phyloP scores from a whole-genome alignment of 2,888 invertebrate genomes.

The Chaetogeoica ovagalla region DNA sequence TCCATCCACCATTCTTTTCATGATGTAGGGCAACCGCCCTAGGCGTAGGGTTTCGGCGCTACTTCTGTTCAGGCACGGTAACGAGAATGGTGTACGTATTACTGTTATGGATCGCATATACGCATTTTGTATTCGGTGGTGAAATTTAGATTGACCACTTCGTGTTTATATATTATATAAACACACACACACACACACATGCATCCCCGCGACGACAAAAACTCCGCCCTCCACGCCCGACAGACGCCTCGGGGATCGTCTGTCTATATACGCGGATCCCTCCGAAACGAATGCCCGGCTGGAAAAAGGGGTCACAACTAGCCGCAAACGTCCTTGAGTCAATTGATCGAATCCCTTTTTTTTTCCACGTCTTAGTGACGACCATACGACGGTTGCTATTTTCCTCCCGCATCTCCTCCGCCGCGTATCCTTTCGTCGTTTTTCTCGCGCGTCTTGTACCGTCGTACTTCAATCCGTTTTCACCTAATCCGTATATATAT shows the following conservation, averaged over 20 bases:
- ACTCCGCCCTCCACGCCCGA: conserved; percentile 47
- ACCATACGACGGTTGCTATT: too few species aligned
- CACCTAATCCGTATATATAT: too few species aligned
- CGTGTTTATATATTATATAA: conserved; percentile 29
- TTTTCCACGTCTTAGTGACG: conserved; percentile 44
- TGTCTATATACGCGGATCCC: not conserved
- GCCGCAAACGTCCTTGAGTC: conserved; percentile 52
- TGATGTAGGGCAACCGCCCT: too few species aligned
- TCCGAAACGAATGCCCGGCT: conserved; percentile 42
- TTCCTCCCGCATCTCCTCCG: too few species aligned
- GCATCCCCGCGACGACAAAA: conserved; percentile 32
- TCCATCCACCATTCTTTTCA: too few species aligned
- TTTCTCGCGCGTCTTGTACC: too few species aligned
- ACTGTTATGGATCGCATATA: not conserved
- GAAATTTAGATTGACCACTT: conserved; percentile 50
- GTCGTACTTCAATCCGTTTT: too few species aligned
- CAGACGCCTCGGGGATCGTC: conserved; percentile 52
- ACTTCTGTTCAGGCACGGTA: too few species aligned
- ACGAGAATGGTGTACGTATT: not conserved
- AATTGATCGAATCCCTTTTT: conserved; percentile 53
- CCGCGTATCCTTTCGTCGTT: too few species aligned
- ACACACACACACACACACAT: not conserved
- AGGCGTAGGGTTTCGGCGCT: too few species aligned
- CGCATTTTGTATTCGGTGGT: conserved; percentile 3
- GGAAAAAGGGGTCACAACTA: conserved; percentile 50